phyloP scores from a whole-genome alignment of 2,113 vertebrate species.

The Elephantulus edwardii region DNA sequence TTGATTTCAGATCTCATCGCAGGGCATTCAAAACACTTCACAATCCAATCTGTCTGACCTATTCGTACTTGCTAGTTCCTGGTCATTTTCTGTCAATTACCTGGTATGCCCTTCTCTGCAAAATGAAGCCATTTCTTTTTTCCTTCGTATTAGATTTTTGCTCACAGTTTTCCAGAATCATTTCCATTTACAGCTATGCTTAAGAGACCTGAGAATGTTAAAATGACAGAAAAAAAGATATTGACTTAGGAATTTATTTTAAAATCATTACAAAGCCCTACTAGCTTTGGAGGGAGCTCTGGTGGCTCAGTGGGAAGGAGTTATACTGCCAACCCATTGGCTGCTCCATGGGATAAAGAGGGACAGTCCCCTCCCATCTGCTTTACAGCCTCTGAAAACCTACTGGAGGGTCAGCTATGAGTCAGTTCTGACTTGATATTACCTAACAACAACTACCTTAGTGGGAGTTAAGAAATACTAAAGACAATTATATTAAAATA shows the following conservation, averaged over 20 bases:
- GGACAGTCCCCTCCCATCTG: no score
- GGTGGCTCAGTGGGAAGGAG: no score
- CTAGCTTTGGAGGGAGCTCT: no score
- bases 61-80: background rate
- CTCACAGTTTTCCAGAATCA: conserved; percentile 29
- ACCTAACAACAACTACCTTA: no score
- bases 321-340: no score
- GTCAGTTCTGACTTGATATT: no score
- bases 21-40: conserved; percentile 47
- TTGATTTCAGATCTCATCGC: conserved; percentile 59
- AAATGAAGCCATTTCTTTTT: conserved; percentile 35
- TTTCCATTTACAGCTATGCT: conserved; percentile 25
- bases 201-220: conserved; percentile 8
- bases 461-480: background rate
- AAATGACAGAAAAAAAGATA: conserved; percentile 33
- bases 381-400: no score
- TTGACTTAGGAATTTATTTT: conserved; percentile 30
- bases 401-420: no score
- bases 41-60: conserved; percentile 51
- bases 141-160: conserved; percentile 41
- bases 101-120: background rate
- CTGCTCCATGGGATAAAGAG: no score
- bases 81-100: conserved; percentile 57
- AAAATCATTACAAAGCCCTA: conserved; percentile 35
- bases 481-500: conserved; percentile 50